Conservation (phyloP, 2,888 invertebrate genomes). For the Thyatira batis region DNA sequence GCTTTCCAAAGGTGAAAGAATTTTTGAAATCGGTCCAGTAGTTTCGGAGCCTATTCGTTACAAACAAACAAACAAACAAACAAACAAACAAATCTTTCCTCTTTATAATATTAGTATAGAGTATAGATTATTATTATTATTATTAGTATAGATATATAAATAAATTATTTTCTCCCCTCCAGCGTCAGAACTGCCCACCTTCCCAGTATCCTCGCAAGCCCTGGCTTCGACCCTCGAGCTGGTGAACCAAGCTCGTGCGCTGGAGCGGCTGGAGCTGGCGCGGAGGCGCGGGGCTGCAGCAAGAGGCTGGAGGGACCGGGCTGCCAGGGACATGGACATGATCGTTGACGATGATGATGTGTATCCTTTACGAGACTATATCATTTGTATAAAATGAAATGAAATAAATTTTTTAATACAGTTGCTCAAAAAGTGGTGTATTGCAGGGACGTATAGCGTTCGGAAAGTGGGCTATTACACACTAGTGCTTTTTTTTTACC, state of each 20-base stretch:
- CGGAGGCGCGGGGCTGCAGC: conserved; percentile 85
- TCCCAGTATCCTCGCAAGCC: conserved; percentile 87
- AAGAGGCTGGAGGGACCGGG: conserved; percentile 92
- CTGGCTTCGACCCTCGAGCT: conserved; percentile 85
- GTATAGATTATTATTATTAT: too few relatives aligned
- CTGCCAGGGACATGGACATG: conserved; percentile 95
- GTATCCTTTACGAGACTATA: conserved; percentile 66
- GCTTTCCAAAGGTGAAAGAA: too few relatives aligned
- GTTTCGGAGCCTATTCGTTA: too few relatives aligned
- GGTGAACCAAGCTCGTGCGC: conserved; percentile 88
- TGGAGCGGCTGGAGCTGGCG: conserved; percentile 89
- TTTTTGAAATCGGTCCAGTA: too few relatives aligned
- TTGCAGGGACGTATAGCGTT: too few relatives aligned
- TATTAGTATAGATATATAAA: not conserved
- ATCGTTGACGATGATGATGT: conserved; percentile 89
- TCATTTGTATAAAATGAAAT: not conserved
- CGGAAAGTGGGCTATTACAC: too few relatives aligned
- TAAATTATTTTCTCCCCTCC: conserved; percentile 67
- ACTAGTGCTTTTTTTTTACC: not conserved
- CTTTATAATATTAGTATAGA: too few relatives aligned
- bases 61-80: too few relatives aligned
- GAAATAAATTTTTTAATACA: too few relatives aligned
- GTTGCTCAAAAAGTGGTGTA: too few relatives aligned
- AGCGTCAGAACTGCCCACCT: conserved; percentile 92
- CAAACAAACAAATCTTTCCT: too few relatives aligned